Conservation (phyloP, 2,113 vertebrate genomes). For the Heterocephalus glaber region DNA sequence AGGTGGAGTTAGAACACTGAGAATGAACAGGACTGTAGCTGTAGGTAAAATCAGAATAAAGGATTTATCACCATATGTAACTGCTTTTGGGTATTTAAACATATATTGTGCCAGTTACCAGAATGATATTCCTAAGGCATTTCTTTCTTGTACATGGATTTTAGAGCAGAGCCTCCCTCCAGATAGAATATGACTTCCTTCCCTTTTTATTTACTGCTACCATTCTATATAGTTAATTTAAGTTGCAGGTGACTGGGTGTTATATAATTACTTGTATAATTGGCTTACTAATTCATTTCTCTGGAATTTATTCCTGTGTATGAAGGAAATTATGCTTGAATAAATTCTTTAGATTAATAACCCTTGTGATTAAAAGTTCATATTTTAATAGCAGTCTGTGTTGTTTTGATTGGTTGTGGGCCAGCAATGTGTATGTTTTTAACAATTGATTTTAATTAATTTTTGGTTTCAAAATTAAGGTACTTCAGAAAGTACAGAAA, state of each 20-base stretch:
- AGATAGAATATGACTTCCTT: not conserved
- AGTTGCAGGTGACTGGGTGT: not conserved
- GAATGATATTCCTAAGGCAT: not conserved
- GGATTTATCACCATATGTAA: not conserved
- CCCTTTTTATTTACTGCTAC: not conserved
- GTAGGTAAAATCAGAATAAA: not conserved
- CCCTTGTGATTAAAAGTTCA: slow-evolving; percentile 47
- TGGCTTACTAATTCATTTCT: not conserved
- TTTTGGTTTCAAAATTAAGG: slow-evolving; percentile 58
- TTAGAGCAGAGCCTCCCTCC: not conserved
- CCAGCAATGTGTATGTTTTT: slow-evolving; percentile 8
- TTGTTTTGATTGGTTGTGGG: slow-evolving; percentile 48
- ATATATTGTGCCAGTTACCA: not conserved
- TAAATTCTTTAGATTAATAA: slow-evolving; percentile 9
- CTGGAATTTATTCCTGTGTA: slow-evolving; percentile 21
- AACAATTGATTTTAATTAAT: slow-evolving; percentile 30
- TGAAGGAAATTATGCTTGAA: not conserved
- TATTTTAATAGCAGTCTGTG: not conserved
- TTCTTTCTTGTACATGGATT: not conserved
- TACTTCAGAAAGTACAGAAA: slow-evolving; percentile 10
- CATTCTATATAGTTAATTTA: not conserved
- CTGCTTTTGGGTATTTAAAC: not conserved
- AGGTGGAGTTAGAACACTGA: not conserved
- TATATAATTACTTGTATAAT: slow-evolving; percentile 40
- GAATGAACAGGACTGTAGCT: not conserved